Evolutionary conservation across 2,113 vertebrate genomes (phyloP).

Genomic region (Nyctibius bracteatus): DNA sequence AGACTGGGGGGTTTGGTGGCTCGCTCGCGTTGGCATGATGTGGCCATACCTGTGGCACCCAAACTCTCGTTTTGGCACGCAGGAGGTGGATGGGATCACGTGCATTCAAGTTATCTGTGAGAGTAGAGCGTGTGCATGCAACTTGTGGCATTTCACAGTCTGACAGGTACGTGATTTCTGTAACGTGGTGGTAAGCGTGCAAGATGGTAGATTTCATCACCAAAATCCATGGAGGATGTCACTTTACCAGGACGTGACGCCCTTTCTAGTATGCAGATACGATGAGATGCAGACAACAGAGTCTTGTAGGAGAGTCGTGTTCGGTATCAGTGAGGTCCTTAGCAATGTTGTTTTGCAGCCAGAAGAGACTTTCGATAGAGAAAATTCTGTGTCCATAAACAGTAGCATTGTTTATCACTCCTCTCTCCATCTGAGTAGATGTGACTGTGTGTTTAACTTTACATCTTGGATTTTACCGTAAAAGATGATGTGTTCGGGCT

Average conservation of each 20-base stretch:
- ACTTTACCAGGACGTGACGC: accelerated
- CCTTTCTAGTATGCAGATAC: neutral
- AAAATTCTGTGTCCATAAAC: neutral
- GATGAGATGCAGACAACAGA: neutral
- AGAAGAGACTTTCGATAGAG: accelerated
- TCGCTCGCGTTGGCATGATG: accelerated
- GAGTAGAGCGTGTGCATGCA: accelerated
- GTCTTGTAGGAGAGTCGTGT: accelerated
- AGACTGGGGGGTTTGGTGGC: neutral
- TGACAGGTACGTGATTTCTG: neutral
- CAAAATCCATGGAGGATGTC: accelerated
- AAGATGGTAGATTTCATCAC: neutral
- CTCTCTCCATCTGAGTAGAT: neutral
- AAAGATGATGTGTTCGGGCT: neutral
- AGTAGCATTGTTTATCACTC: neutral
- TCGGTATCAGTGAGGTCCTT: accelerated
- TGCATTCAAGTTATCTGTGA: neutral
- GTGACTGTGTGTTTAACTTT: neutral
- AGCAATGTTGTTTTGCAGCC: neutral
- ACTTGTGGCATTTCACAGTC: neutral
- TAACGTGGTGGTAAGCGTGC: accelerated
- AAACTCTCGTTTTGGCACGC: accelerated
- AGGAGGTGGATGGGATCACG: neutral
- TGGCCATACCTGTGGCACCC: neutral
- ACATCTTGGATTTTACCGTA: neutral